Percentiles rank a stretch among this genome's conserved stretches.
Evolutionary conservation across 2,888 invertebrate genomes (phyloP).

Genomic region (Clivina fossor): DNA sequence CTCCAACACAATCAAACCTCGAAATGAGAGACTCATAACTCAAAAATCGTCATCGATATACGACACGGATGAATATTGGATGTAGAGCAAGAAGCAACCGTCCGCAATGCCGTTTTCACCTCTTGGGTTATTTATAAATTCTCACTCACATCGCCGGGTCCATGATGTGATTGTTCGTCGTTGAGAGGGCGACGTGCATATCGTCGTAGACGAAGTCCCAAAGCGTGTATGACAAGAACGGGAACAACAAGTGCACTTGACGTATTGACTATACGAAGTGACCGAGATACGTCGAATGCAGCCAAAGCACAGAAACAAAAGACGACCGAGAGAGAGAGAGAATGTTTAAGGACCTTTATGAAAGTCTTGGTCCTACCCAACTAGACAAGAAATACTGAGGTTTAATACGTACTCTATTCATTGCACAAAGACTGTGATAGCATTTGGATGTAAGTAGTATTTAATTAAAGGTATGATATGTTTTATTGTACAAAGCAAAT

Average conservation of each 20-base stretch:
- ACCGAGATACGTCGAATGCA: conserved; percentile 23
- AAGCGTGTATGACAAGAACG: neutral
- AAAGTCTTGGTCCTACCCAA: too few species aligned
- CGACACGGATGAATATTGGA: too few species aligned
- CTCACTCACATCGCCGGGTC: neutral
- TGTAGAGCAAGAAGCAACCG: too few species aligned
- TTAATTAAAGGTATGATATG: too few species aligned
- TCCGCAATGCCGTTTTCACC: too few species aligned
- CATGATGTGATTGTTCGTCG: too few species aligned
- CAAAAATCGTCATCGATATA: too few species aligned
- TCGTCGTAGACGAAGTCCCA: neutral
- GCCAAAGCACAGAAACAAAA: conserved; percentile 15
- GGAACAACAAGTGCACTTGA: conserved; percentile 10
- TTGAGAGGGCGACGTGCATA: neutral
- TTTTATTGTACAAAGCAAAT: too few species aligned
- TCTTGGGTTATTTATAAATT: conserved; percentile 27
- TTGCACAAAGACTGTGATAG: too few species aligned
- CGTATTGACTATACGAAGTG: conserved; percentile 17
- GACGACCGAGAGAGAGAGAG: neutral
- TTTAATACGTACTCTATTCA: too few species aligned
- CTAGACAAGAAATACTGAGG: too few species aligned
- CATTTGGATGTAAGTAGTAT: too few species aligned
- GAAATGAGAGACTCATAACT: neutral
- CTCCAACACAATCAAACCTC: neutral
- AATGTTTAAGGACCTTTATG: conserved; percentile 1